Percentiles rank a stretch among this genome's conserved stretches.
phyloP scores from a whole-genome alignment of 2,113 vertebrate species.

The Caretta caretta region DNA sequence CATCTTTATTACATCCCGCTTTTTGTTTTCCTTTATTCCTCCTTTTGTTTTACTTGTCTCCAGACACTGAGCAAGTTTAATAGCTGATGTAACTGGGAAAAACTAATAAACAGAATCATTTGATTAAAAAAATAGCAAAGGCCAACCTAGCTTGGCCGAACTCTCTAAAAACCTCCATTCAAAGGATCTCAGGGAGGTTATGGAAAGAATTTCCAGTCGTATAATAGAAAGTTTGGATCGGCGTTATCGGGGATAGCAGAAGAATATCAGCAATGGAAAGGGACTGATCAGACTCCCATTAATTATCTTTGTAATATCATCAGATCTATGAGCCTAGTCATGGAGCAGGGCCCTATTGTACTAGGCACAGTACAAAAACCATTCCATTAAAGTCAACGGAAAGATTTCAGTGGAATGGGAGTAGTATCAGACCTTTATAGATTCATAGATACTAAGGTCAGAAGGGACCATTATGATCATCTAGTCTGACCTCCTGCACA shows the following conservation, averaged over 20 bases:
- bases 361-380: neutral
- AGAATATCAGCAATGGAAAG: neutral
- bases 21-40: neutral
- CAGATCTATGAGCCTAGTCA: neutral
- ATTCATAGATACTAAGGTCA: too few relatives aligned
- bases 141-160: neutral
- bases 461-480: too few relatives aligned
- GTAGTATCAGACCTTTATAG: neutral
- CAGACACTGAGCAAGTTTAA: neutral
- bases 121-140: neutral
- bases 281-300: neutral
- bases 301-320: neutral
- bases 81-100: neutral
- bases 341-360: neutral
- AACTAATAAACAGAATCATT: neutral
- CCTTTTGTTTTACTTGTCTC: neutral
- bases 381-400: neutral
- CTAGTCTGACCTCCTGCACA: too few relatives aligned
- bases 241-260: neutral
- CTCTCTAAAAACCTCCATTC: neutral
- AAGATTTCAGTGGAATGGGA: neutral
- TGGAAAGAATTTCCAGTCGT: neutral
- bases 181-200: neutral
- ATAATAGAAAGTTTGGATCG: neutral
- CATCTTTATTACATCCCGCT: neutral